phyloP scores from a whole-genome alignment of 2,113 vertebrate species.

The Chaenogobius annularis region DNA sequence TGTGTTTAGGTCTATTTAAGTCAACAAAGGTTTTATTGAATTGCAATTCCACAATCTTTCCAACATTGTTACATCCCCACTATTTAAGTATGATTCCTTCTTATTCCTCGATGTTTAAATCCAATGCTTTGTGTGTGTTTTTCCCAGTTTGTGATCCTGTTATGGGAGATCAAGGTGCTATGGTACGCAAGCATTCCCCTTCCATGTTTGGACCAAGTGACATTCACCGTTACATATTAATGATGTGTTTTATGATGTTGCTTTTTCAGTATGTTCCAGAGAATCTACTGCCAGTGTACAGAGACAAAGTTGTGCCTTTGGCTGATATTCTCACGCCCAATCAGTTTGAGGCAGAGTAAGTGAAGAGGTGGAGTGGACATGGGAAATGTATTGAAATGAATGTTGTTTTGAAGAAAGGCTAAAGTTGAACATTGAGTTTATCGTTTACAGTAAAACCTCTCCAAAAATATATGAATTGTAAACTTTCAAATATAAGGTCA shows the following conservation, averaged over 20 bases:
- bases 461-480: too few relatives aligned
- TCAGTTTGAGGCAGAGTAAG: conserved; percentile 98
- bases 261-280: conserved; percentile 88
- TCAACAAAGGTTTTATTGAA: background rate
- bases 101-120: too few relatives aligned
- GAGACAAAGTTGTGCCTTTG: conserved; percentile 87
- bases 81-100: too few relatives aligned
- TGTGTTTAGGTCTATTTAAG: background rate
- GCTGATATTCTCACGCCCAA: conserved; percentile 97
- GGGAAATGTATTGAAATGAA: too few relatives aligned
- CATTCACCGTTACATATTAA: background rate
- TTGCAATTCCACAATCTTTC: background rate
- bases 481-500: too few relatives aligned
- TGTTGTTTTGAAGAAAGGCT: too few relatives aligned
- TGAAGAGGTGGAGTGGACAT: conserved; percentile 24
- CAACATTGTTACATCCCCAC: too few relatives aligned
- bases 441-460: too few relatives aligned
- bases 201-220: background rate
- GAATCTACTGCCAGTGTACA: conserved; percentile 90
- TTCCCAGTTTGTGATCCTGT: conserved; percentile 91
- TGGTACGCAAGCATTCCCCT: conserved; percentile 77
- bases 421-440: too few relatives aligned
- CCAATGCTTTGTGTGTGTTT: conserved; percentile 1
- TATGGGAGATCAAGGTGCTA: conserved; percentile 94
- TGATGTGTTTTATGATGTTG: background rate